Conservation (phyloP, 2,113 vertebrate species). For the Meleagris gallopavo region DNA sequence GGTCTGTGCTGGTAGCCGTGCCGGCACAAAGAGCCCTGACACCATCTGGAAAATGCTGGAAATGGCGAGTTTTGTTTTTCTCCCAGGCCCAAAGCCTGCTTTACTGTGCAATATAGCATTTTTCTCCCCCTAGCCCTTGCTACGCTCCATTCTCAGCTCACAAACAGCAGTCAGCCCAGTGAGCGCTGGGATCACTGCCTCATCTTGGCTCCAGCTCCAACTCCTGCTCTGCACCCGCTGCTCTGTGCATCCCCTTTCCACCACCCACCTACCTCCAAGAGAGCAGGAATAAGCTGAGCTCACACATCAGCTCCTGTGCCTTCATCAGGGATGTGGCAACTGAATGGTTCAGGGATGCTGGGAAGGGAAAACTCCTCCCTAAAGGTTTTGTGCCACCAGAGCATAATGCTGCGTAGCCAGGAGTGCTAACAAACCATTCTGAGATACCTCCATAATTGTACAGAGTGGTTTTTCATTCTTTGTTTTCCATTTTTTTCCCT, state of each 20-base stretch:
- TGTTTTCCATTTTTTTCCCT: background rate
- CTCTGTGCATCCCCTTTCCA: conserved; percentile 12
- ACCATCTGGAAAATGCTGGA: background rate
- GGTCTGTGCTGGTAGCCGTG: background rate
- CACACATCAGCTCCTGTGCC: conserved; percentile 15
- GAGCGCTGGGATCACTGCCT: background rate
- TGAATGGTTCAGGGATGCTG: background rate
- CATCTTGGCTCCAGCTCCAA: background rate
- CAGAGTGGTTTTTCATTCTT: conserved; percentile 24
- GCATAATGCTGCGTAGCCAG: background rate
- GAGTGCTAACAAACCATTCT: conserved; percentile 5
- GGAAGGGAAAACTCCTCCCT: conserved; percentile 4
- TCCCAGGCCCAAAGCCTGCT: background rate
- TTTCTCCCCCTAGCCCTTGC: background rate
- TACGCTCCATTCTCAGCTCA: background rate
- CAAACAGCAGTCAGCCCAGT: background rate
- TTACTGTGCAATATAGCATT: background rate
- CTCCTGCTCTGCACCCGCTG: background rate
- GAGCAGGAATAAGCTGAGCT: conserved; percentile 39
- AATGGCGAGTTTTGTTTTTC: background rate
- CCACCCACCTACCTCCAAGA: conserved; percentile 35
- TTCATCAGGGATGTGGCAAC: conserved; percentile 35
- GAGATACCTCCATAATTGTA: background rate
- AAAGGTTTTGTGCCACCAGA: background rate
- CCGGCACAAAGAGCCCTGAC: background rate